These are phyloP conservation scores for Drosophila pachea DNA, from an alignment of 1,140 invertebrate species.

Conservation along the genomic window DNA sequence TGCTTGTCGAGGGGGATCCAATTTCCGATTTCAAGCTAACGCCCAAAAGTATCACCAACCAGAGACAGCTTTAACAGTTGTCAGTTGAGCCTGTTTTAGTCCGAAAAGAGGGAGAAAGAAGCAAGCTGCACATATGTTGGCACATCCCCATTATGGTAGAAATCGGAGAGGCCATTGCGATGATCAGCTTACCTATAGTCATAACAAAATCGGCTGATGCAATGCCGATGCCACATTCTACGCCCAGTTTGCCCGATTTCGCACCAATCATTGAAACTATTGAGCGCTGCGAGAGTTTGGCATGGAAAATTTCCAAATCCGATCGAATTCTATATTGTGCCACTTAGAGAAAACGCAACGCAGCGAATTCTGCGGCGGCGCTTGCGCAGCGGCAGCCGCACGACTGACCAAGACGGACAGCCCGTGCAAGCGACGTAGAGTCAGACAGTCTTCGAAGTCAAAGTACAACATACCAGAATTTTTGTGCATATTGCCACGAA, in stretches of 20 bases:
- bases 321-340: conserved; percentile 38
- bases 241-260: too few species aligned
- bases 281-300: neutral
- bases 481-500: conserved; percentile 37
- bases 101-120: too few species aligned
- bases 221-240: conserved; percentile 3
- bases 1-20: neutral
- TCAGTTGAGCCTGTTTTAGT: conserved; percentile 8
- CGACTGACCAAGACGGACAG: neutral
- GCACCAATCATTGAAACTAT: too few species aligned
- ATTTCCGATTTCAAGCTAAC: conserved; percentile 15
- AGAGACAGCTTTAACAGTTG: conserved; percentile 8
- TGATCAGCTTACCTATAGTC: conserved; percentile 3
- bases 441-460: conserved; percentile 12
- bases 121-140: neutral
- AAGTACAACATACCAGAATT: conserved; percentile 27
- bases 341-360: conserved; percentile 29
- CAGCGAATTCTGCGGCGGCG: conserved; percentile 29
- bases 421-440: neutral
- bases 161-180: conserved; percentile 10
- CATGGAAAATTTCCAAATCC: conserved; percentile 41
- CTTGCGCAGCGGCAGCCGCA: conserved; percentile 31
- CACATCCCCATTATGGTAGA: neutral
- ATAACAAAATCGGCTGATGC: conserved; percentile 13
- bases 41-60: conserved; percentile 3